These are phyloP conservation scores for Enhydra lutris DNA, from an alignment of 2,113 vertebrate genomes.

Conservation along the genomic window DNA sequence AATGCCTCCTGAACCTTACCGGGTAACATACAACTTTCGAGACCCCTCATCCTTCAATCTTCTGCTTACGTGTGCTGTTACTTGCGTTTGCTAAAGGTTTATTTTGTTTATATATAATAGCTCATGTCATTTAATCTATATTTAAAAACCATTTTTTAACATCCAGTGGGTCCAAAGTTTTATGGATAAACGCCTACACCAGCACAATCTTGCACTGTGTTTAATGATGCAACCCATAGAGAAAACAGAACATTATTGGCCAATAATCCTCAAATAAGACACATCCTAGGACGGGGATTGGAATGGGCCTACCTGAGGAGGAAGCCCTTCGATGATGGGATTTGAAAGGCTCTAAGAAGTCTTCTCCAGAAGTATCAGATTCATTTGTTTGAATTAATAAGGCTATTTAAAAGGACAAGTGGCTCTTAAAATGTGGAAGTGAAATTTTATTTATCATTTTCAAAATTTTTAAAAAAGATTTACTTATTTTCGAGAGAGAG, in stretches of 20 bases:
- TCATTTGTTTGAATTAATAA: neutral
- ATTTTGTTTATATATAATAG: constrained; percentile 10
- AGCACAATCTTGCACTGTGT: constrained; percentile 1
- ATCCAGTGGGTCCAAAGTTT: constrained; percentile 33
- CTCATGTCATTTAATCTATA: constrained; percentile 27
- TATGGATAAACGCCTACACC: constrained; percentile 30
- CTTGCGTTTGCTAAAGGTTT: neutral
- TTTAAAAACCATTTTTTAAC: constrained; percentile 8
- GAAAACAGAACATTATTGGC: neutral
- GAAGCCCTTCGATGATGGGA: neutral
- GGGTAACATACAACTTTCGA: constrained; percentile 40
- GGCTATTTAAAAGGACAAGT: neutral
- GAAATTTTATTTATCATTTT: neutral
- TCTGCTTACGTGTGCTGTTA: neutral
- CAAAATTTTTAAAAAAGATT: neutral
- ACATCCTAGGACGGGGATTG: neutral
- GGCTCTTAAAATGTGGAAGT: neutral
- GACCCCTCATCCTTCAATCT: neutral
- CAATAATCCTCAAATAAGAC: neutral
- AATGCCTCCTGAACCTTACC: neutral
- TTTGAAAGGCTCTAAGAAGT: neutral
- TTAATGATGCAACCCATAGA: neutral
- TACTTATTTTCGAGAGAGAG: neutral
- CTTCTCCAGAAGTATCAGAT: neutral
- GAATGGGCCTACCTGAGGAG: neutral